Conservation (phyloP, 1,140 invertebrate genomes). For the Lordiphosa stackelbergi region DNA sequence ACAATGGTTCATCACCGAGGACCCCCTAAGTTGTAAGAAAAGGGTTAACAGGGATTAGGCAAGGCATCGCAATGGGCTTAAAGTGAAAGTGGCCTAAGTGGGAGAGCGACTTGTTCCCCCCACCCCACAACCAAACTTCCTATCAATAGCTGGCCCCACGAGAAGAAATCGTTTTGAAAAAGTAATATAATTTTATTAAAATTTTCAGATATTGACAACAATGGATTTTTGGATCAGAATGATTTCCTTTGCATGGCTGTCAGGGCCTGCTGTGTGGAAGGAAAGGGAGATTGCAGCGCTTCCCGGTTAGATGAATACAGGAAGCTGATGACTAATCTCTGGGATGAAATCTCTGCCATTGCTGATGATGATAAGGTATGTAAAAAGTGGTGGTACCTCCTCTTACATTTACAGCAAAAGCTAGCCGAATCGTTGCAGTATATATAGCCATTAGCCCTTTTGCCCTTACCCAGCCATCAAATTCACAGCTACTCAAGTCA, state of each 20-base stretch:
- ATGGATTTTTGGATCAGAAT: constrained; percentile 87
- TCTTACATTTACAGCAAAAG: neutral
- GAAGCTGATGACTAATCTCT: constrained; percentile 88
- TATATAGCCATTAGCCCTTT: no score
- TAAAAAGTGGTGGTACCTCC: neutral
- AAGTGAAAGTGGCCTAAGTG: no score
- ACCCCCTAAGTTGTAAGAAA: no score
- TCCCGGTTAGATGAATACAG: constrained; percentile 85
- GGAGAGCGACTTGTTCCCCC: no score
- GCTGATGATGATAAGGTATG: constrained; percentile 90
- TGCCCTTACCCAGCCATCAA: no score
- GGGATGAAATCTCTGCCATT: constrained; percentile 89
- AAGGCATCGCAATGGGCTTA: no score
- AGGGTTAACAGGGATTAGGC: no score
- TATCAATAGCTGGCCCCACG: no score
- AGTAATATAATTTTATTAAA: neutral
- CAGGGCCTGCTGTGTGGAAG: constrained; percentile 87
- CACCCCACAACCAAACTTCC: no score
- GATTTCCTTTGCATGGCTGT: constrained; percentile 90
- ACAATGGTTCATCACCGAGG: no score
- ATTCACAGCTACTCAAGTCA: no score
- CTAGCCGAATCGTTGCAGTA: no score
- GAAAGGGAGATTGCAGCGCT: constrained; percentile 86
- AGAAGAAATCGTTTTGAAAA: neutral
- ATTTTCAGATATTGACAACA: constrained; percentile 87